phyloP scores from a whole-genome alignment of 2,113 vertebrate species.

The Xerus inauris region DNA sequence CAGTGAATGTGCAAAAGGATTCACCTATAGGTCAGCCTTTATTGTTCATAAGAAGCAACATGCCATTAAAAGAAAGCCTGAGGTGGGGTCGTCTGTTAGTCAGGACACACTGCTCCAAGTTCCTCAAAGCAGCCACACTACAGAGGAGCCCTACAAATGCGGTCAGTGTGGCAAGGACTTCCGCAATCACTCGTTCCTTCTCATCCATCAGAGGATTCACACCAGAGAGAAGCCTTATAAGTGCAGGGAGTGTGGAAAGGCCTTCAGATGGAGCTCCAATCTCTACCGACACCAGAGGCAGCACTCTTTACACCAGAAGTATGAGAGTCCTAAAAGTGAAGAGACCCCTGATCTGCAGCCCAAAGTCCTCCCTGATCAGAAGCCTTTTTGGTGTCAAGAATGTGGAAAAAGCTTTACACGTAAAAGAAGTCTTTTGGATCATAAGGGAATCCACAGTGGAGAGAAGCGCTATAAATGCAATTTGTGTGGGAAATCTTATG shows the following conservation, averaged over 20 bases:
- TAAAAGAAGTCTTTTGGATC: slow-evolving; percentile 74
- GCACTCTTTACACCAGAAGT: slow-evolving; percentile 37
- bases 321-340: fast-evolving
- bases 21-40: slow-evolving; percentile 55
- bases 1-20: slow-evolving; percentile 33
- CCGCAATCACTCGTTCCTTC: slow-evolving; percentile 67
- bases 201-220: slow-evolving; percentile 74
- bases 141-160: slow-evolving; percentile 40
- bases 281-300: slow-evolving; percentile 71
- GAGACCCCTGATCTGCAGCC: neutral
- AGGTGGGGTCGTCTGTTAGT: neutral
- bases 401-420: slow-evolving; percentile 80
- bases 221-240: slow-evolving; percentile 76
- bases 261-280: slow-evolving; percentile 76
- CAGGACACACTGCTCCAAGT: neutral
- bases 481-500: slow-evolving; percentile 73
- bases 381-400: slow-evolving; percentile 69
- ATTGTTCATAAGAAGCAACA: slow-evolving; percentile 71
- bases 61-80: neutral
- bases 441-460: slow-evolving; percentile 76
- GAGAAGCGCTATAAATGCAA: slow-evolving; percentile 79
- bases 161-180: slow-evolving; percentile 73
- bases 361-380: neutral
- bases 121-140: neutral
- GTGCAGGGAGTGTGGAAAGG: slow-evolving; percentile 71